Percentiles rank a stretch among this genome's conserved stretches.
Conservation (phyloP, 2,888 invertebrate genomes). For the Meghimatium bilineatum region DNA sequence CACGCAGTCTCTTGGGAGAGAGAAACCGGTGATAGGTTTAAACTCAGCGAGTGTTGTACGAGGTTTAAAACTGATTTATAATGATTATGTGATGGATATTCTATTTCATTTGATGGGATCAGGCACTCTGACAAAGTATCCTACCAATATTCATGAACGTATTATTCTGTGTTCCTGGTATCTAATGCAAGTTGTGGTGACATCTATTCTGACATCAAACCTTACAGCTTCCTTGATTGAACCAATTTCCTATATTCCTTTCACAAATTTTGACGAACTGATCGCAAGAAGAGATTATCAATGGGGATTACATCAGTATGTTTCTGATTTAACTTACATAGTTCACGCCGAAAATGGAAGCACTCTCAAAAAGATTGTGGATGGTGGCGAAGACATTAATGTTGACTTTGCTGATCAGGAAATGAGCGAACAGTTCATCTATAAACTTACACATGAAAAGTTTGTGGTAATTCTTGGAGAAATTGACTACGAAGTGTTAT, state of each 20-base stretch:
- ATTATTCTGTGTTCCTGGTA: not conserved
- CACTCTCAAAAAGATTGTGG: not conserved
- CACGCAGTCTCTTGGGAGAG: not conserved
- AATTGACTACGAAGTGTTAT: not conserved
- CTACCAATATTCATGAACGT: not conserved
- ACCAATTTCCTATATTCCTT: not conserved
- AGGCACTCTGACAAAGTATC: not conserved
- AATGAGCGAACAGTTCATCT: not conserved
- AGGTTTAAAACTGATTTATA: not conserved
- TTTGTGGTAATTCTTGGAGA: not conserved
- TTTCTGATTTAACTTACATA: not conserved
- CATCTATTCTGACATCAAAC: not conserved
- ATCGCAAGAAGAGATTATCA: not conserved
- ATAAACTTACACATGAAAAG: not conserved
- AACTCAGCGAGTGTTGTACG: not conserved
- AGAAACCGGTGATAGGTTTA: not conserved
- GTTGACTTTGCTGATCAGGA: not conserved
- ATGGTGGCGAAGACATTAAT: not conserved
- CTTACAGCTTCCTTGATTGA: not conserved
- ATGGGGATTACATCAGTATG: not conserved
- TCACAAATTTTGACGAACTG: constrained; percentile 1
- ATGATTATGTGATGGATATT: not conserved
- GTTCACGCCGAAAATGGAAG: not conserved
- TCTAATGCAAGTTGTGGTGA: not conserved
- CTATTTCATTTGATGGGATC: not conserved